A percentile compares a stretch with the other conserved stretches of the same genome.
Evolutionary conservation across 2,797 vertebrate species (phyloP).

Genomic region (Sebastes alutus): DNA sequence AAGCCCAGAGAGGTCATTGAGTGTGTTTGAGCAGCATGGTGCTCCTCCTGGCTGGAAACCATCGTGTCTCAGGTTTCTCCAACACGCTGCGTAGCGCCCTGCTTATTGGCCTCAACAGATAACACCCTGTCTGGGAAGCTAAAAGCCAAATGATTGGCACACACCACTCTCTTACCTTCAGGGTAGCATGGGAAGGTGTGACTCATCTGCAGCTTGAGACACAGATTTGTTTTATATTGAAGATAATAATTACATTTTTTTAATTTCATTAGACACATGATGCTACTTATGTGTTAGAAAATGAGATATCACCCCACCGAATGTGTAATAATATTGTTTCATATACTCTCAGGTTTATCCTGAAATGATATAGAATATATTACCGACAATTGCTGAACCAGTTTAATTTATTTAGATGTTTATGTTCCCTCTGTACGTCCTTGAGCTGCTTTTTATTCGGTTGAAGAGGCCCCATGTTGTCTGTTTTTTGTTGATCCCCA

Average conservation of each 20-base stretch:
- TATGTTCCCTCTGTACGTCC: background rate
- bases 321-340: background rate
- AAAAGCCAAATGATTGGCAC: conserved; percentile 12
- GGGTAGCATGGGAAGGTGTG: background rate
- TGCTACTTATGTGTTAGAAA: background rate
- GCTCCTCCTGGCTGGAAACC: conserved; percentile 36
- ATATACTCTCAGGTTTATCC: background rate
- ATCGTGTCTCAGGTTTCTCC: conserved; percentile 45
- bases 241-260: background rate
- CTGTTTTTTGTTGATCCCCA: background rate
- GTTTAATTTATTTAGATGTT: background rate
- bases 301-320: rapidly evolving
- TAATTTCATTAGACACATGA: background rate
- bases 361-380: background rate
- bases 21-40: conserved; percentile 16
- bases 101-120: conserved; percentile 30
- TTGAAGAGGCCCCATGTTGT: background rate
- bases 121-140: conserved; percentile 18
- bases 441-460: background rate
- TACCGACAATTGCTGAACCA: background rate
- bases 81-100: conserved; percentile 13
- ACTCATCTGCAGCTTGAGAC: background rate
- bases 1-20: conserved; percentile 13
- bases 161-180: too few relatives aligned
- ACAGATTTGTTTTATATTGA: background rate